Evolutionary conservation across 2,888 invertebrate species (phyloP), one percentile per base, ranked within the genome.

Genomic region (Halictus quadricinctus): DNA sequence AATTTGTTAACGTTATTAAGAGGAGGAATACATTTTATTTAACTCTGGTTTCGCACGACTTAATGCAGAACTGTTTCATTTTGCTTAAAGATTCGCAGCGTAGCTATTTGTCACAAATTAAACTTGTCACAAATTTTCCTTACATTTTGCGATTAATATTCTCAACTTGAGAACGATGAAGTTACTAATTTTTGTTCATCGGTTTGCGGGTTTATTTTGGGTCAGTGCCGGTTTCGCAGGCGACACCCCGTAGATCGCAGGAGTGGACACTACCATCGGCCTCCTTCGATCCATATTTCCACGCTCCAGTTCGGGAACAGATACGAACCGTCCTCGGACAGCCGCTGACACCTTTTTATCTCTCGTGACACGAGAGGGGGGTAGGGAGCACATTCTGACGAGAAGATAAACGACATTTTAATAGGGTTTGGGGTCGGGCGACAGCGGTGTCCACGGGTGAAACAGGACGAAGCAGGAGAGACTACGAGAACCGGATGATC

Each of bases 321-420:
- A 41, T 15, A 36, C 21, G 29, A 6, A 18, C 25, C 29, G 66
- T 41, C 21, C 66, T 18, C 66, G 36, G 29, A 66, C 66, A 12
- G 43, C 21, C 69, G 69, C 8, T 70, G 43, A 70, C 69, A 70
- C 43, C 69, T 43, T 43, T 41, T 70, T 72, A 79, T 83, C 41
- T 73, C 36, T 60, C 72, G 70, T 78, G 77, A 60, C 66, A 74
- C 41, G 64, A 72, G 25, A 48, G 64, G 25, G 74, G 72, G 74
- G 1, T 48, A 21, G 76, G 74, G 79, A 78, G 29, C 29, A 74
- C 25, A 74, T 70, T 43, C 43, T 21, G 83, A 81, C 79, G 72
- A 83, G 81, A 91, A 90, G 91, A 91, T 87, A 88, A 92, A 91
- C 81, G 89, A 88, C 86, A 88, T 90, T 91, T 90, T 88, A 91